Evolutionary conservation across 2,888 invertebrate species (phyloP).

Genomic region (Tetranychus truncatus): DNA sequence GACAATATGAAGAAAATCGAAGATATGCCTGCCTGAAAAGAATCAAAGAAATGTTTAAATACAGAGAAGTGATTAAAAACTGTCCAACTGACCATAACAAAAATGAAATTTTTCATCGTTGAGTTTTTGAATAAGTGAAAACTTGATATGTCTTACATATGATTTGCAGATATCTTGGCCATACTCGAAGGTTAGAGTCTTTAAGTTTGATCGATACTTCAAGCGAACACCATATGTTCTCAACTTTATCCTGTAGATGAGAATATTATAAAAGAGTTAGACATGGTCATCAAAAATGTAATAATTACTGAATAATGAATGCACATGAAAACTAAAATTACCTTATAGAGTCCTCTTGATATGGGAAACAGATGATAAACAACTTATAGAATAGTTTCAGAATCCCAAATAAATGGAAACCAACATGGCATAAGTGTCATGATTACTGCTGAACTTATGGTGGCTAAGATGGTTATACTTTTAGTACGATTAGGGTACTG

Average conservation of each 20-base stretch:
- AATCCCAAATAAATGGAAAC: conserved; percentile 49
- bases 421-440: conserved; percentile 54
- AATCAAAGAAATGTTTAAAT: conserved; percentile 30
- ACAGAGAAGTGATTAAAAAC: not conserved
- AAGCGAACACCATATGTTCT: conserved; percentile 82
- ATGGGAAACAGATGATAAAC: conserved; percentile 71
- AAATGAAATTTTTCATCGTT: conserved; percentile 33
- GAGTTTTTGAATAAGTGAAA: conserved; percentile 34
- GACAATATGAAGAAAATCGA: conserved; percentile 87
- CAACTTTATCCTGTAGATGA: conserved; percentile 62
- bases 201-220: conserved; percentile 68
- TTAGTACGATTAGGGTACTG: conserved; percentile 18
- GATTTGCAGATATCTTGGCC: conserved; percentile 37
- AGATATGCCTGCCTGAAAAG: conserved; percentile 61
- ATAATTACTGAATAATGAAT: not conserved
- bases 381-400: conserved; percentile 42
- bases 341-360: conserved; percentile 76
- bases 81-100: conserved; percentile 32
- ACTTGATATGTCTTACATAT: too few species aligned
- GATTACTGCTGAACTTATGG: conserved; percentile 47
- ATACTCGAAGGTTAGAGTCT: conserved; percentile 44
- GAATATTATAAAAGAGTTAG: not conserved
- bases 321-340: conserved; percentile 25
- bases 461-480: conserved; percentile 33
- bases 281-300: not conserved